A percentile compares a stretch with the other conserved stretches of the same genome.
These are phyloP conservation scores for Spongilla lacustris DNA, from an alignment of 37 sponge, comb jelly and placozoan genomes.

Conservation along the genomic window DNA sequence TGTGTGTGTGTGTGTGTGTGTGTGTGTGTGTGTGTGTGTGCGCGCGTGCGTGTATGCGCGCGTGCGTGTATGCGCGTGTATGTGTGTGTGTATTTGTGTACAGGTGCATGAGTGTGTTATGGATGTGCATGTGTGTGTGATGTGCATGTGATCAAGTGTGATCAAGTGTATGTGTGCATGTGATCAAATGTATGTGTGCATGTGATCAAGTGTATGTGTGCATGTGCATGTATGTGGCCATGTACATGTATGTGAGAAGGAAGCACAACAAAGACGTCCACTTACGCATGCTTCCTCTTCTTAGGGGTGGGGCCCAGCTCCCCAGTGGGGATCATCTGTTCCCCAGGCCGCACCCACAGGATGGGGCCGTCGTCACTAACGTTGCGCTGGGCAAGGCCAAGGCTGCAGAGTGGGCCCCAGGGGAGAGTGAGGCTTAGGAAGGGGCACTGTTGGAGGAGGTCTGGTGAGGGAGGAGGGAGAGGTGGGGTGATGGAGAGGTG, in stretches of 20 bases:
- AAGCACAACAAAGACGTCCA: not conserved
- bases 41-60: too few relatives aligned
- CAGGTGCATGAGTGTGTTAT: not conserved
- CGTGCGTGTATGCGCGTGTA: too few relatives aligned
- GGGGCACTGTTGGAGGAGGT: conserved; percentile 78
- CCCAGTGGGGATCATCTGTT: conserved; percentile 86
- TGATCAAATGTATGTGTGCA: not conserved
- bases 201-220: not conserved
- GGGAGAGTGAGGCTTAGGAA: conserved; percentile 80
- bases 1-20: not conserved
- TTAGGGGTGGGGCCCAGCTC: conserved; percentile 36
- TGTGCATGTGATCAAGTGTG: not conserved
- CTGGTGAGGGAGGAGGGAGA: conserved; percentile 15
- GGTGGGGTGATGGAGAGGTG: too few relatives aligned
- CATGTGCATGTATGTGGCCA: not conserved
- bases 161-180: not conserved
- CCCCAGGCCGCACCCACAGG: conserved; percentile 95
- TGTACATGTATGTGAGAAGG: too few relatives aligned
- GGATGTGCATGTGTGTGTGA: too few relatives aligned
- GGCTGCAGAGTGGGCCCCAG: conserved; percentile 85
- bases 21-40: too few relatives aligned
- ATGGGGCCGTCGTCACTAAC: conserved; percentile 97
- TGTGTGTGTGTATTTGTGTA: not conserved
- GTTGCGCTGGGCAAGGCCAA: conserved; percentile 48
- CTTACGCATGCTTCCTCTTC: conserved; percentile 44